These are phyloP conservation scores for Formicarius rufipectus DNA, from an alignment of 2,113 vertebrate species.

Conservation along the genomic window DNA sequence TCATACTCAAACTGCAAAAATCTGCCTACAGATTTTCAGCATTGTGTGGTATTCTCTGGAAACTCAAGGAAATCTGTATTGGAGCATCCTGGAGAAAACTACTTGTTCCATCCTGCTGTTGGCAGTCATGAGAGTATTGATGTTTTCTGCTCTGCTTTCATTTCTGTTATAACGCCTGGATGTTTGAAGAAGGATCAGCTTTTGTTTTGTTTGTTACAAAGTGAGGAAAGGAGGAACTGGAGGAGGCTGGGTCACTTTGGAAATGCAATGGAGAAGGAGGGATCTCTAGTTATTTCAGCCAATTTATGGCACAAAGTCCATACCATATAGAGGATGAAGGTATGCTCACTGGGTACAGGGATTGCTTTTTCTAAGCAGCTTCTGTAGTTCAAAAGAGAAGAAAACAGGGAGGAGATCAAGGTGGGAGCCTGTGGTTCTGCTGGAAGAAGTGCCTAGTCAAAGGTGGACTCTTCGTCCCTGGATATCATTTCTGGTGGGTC, in stretches of 20 bases:
- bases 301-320: not conserved
- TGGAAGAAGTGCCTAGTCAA: not conserved
- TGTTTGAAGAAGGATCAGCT: not conserved
- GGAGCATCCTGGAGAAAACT: not conserved
- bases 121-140: accelerated
- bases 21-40: not conserved
- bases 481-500: not conserved
- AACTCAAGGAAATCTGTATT: not conserved
- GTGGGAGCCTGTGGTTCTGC: not conserved
- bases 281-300: not conserved
- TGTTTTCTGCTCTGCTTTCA: not conserved
- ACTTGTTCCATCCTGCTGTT: not conserved
- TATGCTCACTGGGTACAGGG: not conserved
- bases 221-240: not conserved
- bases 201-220: not conserved
- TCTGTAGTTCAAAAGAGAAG: not conserved
- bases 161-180: not conserved
- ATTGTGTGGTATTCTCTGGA: not conserved
- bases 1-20: not conserved
- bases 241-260: not conserved
- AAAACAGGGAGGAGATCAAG: not conserved
- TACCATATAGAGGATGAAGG: not conserved
- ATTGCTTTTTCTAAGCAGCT: not conserved
- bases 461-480: not conserved
- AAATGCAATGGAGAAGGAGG: not conserved